phyloP scores from a whole-genome alignment of 2,113 vertebrate genomes.

The Muntiacus reevesi region DNA sequence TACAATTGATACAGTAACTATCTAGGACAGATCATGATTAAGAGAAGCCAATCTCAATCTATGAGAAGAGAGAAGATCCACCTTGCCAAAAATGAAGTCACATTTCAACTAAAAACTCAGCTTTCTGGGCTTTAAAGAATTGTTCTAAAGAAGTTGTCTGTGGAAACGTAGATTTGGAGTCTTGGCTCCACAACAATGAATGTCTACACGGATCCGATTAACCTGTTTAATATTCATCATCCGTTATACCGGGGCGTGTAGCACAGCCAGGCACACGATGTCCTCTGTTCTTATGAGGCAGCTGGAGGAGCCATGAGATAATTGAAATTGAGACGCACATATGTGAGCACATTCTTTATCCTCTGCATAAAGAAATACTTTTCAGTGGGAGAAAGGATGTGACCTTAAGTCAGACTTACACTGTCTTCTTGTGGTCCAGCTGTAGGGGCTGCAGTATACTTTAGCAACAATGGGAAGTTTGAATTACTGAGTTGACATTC shows the following conservation, averaged over 20 bases:
- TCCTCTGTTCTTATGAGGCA: neutral
- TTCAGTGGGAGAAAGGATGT: neutral
- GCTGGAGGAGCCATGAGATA: neutral
- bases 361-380: neutral
- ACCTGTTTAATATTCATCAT: neutral
- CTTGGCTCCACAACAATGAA: neutral
- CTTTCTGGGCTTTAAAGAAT: neutral
- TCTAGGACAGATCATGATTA: neutral
- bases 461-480: neutral
- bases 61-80: neutral
- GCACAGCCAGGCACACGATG: neutral
- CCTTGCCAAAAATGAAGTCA: neutral
- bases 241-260: neutral
- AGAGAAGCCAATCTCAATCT: neutral
- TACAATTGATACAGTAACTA: neutral
- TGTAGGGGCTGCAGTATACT: neutral
- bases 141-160: neutral
- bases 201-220: neutral
- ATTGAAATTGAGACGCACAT: neutral
- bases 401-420: neutral
- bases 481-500: neutral
- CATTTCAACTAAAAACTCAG: neutral
- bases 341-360: neutral
- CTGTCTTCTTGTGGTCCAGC: neutral
- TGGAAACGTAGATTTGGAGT: neutral